Conservation (phyloP, 2,888 invertebrate species). For the Cheilosia vernalis region DNA sequence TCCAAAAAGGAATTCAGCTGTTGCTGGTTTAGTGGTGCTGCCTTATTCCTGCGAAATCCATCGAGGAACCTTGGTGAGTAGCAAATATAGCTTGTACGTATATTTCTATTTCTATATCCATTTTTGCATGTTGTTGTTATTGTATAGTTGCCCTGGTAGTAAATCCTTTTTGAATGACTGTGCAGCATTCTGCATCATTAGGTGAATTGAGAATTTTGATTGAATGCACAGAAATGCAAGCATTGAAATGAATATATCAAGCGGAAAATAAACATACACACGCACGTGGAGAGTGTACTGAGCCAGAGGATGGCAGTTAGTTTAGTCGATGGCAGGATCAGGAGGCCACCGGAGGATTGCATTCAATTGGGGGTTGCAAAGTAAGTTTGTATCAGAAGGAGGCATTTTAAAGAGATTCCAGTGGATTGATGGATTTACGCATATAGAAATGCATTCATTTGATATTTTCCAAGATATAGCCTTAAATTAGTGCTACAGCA, state of each 20-base stretch:
- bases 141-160: slow-evolving; percentile 13
- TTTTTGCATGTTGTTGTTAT: background rate
- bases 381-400: slow-evolving; percentile 30
- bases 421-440: slow-evolving; percentile 21
- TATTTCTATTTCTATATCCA: background rate
- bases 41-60: slow-evolving; percentile 49
- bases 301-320: slow-evolving; percentile 21
- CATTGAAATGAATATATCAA: slow-evolving; percentile 71
- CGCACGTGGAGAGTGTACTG: background rate
- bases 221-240: slow-evolving; percentile 69
- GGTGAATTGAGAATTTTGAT: slow-evolving; percentile 70
- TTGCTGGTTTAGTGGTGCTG: slow-evolving; percentile 57
- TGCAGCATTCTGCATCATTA: slow-evolving; percentile 71
- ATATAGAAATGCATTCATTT: slow-evolving; percentile 12
- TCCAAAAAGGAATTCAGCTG: slow-evolving; percentile 54
- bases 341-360: slow-evolving; percentile 14
- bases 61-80: slow-evolving; percentile 68
- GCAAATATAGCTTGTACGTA: background rate
- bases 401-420: slow-evolving; percentile 39
- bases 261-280: slow-evolving; percentile 49
- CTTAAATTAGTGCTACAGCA: slow-evolving; percentile 46
- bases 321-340: slow-evolving; percentile 12
- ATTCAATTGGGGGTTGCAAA: slow-evolving; percentile 35
- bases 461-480: slow-evolving; percentile 61
- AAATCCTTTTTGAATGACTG: slow-evolving; percentile 62